A percentile compares a stretch with the other conserved stretches of the same genome.
phyloP scores from a whole-genome alignment of 2,888 invertebrate genomes.

The Ormyrus rosae region DNA sequence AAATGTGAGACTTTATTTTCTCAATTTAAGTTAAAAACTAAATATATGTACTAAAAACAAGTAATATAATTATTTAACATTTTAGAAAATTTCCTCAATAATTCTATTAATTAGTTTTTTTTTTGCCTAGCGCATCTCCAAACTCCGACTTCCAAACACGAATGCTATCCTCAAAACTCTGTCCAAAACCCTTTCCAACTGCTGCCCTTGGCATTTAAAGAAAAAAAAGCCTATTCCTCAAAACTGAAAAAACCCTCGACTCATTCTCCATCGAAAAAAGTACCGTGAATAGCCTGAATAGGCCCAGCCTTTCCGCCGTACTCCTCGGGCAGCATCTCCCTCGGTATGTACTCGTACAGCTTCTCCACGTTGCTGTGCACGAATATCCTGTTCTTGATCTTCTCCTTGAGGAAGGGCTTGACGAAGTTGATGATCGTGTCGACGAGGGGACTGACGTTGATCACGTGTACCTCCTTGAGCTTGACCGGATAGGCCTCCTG shows the following conservation, averaged over 20 bases:
- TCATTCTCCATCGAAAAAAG: constrained; percentile 61
- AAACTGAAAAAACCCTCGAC: no score
- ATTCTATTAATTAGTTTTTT: no score
- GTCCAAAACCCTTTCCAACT: no score
- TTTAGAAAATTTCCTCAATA: no score
- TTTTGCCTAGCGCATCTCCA: no score
- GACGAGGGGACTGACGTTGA: constrained; percentile 89
- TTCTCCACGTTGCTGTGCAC: constrained; percentile 86
- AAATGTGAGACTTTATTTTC: no score
- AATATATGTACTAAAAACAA: no score
- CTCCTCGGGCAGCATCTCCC: constrained; percentile 87
- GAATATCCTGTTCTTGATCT: constrained; percentile 88
- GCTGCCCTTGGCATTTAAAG: no score
- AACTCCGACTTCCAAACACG: no score
- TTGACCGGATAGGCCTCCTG: constrained; percentile 93
- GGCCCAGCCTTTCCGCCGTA: constrained; percentile 89
- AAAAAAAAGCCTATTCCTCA: no score
- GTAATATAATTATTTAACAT: no score
- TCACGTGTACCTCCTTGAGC: constrained; percentile 90
- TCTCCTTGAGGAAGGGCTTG: constrained; percentile 91
- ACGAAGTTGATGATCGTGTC: constrained; percentile 91
- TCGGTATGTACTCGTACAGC: constrained; percentile 87
- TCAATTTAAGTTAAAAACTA: neutral
- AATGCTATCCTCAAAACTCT: no score
- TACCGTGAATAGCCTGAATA: constrained; percentile 83